These are phyloP conservation scores for Mystacides longicornis DNA, from an alignment of 2,888 invertebrate genomes.

Conservation along the genomic window DNA sequence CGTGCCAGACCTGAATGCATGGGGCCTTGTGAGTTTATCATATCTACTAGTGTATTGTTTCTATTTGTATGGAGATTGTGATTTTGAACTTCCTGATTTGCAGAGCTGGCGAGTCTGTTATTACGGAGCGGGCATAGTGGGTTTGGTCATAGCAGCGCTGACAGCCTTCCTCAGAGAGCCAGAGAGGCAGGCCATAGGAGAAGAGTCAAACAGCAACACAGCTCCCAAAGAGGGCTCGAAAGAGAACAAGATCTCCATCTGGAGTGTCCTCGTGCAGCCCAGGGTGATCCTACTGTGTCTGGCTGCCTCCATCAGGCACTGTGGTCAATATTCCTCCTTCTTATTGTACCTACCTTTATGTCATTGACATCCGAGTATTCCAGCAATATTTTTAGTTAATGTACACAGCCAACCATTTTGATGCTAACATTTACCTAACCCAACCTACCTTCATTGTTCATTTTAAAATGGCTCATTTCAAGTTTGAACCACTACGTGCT, in stretches of 20 bases:
- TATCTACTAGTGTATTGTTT: background rate
- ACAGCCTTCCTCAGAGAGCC: slow-evolving; percentile 73
- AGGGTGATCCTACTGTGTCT: slow-evolving; percentile 71
- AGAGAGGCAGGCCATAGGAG: slow-evolving; percentile 65
- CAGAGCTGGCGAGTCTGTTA: slow-evolving; percentile 82
- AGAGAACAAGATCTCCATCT: slow-evolving; percentile 47
- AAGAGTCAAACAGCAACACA: slow-evolving; percentile 37
- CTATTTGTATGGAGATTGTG: too few species aligned
- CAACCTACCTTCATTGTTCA: too few species aligned
- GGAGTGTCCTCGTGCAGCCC: slow-evolving; percentile 72
- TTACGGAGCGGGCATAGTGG: slow-evolving; percentile 70
- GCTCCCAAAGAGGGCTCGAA: slow-evolving; percentile 37
- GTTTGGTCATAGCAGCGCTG: slow-evolving; percentile 60
- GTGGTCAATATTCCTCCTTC: slow-evolving; percentile 59
- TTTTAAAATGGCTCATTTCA: too few species aligned
- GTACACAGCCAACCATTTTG: too few species aligned
- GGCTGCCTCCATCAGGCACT: slow-evolving; percentile 84
- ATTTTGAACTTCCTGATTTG: too few species aligned
- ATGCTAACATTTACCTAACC: too few species aligned
- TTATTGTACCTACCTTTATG: too few species aligned
- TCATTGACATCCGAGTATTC: too few species aligned
- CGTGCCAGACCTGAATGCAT: slow-evolving; percentile 65
- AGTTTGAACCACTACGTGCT: too few species aligned
- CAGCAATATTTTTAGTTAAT: too few species aligned
- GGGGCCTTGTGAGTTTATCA: slow-evolving; percentile 56